Base-by-base conservation (phyloP, 2,797 vertebrate genomes). In the Pachyuromys duprasi region DNA sequence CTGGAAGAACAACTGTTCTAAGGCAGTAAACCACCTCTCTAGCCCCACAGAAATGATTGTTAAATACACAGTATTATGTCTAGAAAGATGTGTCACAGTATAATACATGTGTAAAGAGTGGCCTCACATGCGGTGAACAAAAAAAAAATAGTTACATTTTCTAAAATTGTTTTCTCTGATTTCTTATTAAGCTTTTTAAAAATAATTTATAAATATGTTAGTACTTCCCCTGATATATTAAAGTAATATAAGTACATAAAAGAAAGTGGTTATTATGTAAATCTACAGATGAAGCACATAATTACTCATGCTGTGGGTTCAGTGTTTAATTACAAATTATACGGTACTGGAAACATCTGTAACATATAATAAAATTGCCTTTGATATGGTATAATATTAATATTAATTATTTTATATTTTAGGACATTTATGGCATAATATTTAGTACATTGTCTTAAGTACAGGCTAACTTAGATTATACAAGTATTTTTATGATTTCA, bases 221-320 rank as follows among this genome's bases (percentile, higher is more conserved):
- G 18, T 2, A 60, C 53, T 70, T 74, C 22, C 17, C 87, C 45
- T 67, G 13, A 84, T 75, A 42, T 74, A 24, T 28, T 96, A 49
- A 96, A 90, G 63, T 88, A 75, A 92, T 57, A 70, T 17, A 89
- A 93, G 24, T 91, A 36, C 12, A 55, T 42, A 84, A 18, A 89
- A 93, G 45, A 97, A 97, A 96, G 70, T 55, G 49, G 53, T 90
- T 94, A 90, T 94, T 87, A 84, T 67, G 92, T 60, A 74, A 96
- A 93, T 95, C 33, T 94, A 75, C 67, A 94, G 22, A 83, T 70
- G 36, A 67, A 88, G 8, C 5, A 74, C 80, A 31, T 95, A 95
- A 96, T 93, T 95, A 95, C 90, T 90, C 3, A 31, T 92, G 57
- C 55, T 94, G 5, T 88, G 94, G 22, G 31, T 93, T 93, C 86